Evolutionary conservation across 2,888 invertebrate species (phyloP).

Genomic region (Lumbricus terrestris): DNA sequence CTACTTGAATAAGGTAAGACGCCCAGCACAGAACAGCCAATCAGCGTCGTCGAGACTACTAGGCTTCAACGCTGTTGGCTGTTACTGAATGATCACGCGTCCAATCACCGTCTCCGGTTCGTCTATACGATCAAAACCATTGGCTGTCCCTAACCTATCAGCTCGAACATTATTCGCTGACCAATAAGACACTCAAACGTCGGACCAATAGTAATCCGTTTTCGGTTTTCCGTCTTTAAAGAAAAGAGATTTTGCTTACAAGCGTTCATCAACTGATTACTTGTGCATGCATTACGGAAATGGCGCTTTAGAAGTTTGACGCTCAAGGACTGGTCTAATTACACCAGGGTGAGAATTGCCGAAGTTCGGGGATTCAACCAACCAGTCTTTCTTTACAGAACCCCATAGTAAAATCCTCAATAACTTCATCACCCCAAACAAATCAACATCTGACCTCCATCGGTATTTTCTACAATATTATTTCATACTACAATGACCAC

Average conservation of each 20-base stretch:
- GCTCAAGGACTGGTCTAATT: too few relatives aligned
- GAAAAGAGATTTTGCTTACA: not conserved
- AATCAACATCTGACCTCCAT: too few relatives aligned
- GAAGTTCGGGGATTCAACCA: too few relatives aligned
- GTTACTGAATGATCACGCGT: not conserved
- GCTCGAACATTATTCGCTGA: not conserved
- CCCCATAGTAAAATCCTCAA: too few relatives aligned
- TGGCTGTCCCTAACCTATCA: not conserved
- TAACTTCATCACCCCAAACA: too few relatives aligned
- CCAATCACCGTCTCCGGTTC: not conserved
- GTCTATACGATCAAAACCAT: not conserved
- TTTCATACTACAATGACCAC: too few relatives aligned
- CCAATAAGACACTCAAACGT: not conserved
- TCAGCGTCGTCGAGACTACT: not conserved
- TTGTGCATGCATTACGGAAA: too few relatives aligned
- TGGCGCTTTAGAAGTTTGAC: too few relatives aligned
- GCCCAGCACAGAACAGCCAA: not conserved
- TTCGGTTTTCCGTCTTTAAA: not conserved
- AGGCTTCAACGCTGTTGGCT: not conserved
- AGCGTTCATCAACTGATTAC: too few relatives aligned
- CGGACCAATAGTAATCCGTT: not conserved
- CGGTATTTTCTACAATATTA: too few relatives aligned
- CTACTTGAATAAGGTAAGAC: slow-evolving; percentile 18
- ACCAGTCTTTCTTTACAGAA: too few relatives aligned
- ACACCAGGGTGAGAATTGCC: too few relatives aligned